Percentiles rank a stretch among this genome's conserved stretches.
Conservation (phyloP, 2,888 invertebrate species). For the Sisyra terminalis region DNA sequence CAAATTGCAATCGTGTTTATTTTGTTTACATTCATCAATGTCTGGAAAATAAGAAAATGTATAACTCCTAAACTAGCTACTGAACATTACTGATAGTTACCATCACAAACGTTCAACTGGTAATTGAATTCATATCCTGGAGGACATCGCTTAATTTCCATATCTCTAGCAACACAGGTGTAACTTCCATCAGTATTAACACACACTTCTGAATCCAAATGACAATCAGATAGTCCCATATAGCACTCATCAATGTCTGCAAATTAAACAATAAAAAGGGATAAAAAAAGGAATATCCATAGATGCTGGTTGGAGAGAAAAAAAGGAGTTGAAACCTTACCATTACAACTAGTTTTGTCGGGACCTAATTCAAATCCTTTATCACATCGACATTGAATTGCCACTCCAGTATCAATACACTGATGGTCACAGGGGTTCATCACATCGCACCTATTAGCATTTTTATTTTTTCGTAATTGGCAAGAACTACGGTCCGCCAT, state of each 20-base stretch:
- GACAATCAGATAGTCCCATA: conserved; percentile 30
- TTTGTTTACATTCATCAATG: conserved; percentile 54
- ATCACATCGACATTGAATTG: conserved; percentile 53
- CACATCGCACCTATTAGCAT: conserved; percentile 31
- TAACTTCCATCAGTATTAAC: conserved; percentile 37
- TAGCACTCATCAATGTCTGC: conserved; percentile 46
- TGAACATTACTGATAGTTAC: conserved; percentile 14
- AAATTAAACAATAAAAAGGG: too few relatives aligned
- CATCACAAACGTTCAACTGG: conserved; percentile 35
- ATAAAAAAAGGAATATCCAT: too few relatives aligned
- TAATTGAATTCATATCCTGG: conserved; percentile 37
- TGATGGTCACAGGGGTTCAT: conserved; percentile 58
- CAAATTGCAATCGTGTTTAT: conserved; percentile 44
- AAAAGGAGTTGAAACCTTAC: conserved; percentile 19
- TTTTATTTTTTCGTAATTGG: conserved; percentile 25
- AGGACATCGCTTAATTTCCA: conserved; percentile 27
- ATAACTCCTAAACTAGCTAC: neutral
- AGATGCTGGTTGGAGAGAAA: conserved; percentile 16
- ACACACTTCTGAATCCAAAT: conserved; percentile 27
- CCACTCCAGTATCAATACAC: conserved; percentile 51
- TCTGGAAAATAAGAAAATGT: conserved; percentile 28
- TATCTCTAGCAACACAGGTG: conserved; percentile 24
- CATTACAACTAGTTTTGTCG: conserved; percentile 51
- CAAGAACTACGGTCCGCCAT: conserved; percentile 58
- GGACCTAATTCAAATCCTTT: conserved; percentile 48